phyloP scores from a whole-genome alignment of 2,888 invertebrate species.

The Ceratothoa steindachneri region DNA sequence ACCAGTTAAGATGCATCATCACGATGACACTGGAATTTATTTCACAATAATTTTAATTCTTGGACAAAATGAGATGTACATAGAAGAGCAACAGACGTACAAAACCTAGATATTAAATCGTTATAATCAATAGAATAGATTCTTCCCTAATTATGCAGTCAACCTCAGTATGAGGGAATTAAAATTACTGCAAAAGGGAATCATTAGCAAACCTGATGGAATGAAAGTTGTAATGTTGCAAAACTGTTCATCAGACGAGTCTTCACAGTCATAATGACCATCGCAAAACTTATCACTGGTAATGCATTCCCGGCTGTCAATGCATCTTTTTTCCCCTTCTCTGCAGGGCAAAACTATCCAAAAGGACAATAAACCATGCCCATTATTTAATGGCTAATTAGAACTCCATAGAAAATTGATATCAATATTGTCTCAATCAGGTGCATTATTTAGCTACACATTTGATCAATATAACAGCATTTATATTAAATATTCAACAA shows the following conservation, averaged over 20 bases:
- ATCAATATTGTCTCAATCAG: not conserved
- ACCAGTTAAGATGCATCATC: too few relatives aligned
- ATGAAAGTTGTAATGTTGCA: not conserved
- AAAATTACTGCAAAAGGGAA: not conserved
- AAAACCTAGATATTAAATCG: too few relatives aligned
- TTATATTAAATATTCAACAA: not conserved
- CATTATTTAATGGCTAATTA: not conserved
- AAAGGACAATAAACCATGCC: not conserved
- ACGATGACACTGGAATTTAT: too few relatives aligned
- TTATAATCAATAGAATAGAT: too few relatives aligned
- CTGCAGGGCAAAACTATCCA: not conserved
- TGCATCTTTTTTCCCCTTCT: constrained; percentile 9
- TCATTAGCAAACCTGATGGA: constrained; percentile 48
- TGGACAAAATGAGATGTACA: too few relatives aligned
- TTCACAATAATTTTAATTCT: too few relatives aligned
- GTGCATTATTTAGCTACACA: not conserved
- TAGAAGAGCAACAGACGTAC: too few relatives aligned
- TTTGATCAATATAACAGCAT: not conserved
- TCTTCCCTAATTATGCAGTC: too few relatives aligned
- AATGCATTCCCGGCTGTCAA: constrained; percentile 48
- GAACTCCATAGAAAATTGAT: too few relatives aligned
- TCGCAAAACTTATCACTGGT: constrained; percentile 65
- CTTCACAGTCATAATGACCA: constrained; percentile 70
- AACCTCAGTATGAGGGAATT: not conserved
- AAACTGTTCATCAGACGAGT: constrained; percentile 55